Base-by-base conservation (phyloP, 2,888 invertebrate species). In the Drosophila bunnanda region DNA sequence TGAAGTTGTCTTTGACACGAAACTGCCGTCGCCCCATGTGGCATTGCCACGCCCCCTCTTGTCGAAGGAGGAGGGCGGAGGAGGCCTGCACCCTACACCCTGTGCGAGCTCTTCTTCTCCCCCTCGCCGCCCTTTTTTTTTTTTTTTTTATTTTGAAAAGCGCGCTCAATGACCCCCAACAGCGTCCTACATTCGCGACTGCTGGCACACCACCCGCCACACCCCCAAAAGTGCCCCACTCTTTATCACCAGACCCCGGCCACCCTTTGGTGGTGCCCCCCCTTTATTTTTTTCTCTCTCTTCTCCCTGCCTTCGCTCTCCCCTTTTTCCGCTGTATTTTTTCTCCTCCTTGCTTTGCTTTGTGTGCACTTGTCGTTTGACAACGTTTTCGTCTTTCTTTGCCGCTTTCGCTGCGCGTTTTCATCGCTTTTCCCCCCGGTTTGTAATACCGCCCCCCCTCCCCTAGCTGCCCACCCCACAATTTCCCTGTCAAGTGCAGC, bases 1-100 rank as follows among this genome's bases (percentile, higher is more conserved):
- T 81, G 65, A 87, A 84, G 87, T 83, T 87, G 84, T 84, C 87
- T 67, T 59, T 72, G 78, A 75, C 78, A 83, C 72, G 71, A 71
- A 44, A 60, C 52, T 46, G 58, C 15, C 69, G 57, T 56, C 79
- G 68, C 70, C 87, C 69, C 80, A 80, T 68, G 81, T 84, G 78
- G 84, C 78, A 79, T 50, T 54, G 46, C 57, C 25, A 17, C 52
- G 59, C 67, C 73, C 44, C 77, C 71, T 32, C 71, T 66, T 54
- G 50, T 13, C 65, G 65, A 55, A 48, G 17, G 5, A 44, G 44
- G 4, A 15, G 25, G 25, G 4, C 39, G 5, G 39, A 10, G 30
- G 8, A 12, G 32, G 10, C 2, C 17, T 2, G 2, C 39, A 1
- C 46, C 44, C 48, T 15, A 22, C 13, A 12, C 9, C 5, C 17